These are phyloP conservation scores for Drosophila elegans DNA, from an alignment of 1,140 invertebrate species.

Conservation along the genomic window DNA sequence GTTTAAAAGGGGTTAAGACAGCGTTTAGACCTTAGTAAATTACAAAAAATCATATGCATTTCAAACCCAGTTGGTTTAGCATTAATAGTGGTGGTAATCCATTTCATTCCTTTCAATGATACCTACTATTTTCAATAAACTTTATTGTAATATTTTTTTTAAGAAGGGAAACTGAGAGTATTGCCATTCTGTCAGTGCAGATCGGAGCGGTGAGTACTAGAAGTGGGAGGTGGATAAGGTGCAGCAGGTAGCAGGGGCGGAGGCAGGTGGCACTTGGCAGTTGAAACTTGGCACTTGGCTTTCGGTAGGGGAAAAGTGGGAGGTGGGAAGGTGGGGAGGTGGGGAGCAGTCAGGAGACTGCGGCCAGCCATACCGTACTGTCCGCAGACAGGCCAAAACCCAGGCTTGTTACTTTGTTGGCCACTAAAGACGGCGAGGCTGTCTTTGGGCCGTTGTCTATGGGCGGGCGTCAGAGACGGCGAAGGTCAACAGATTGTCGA, in stretches of 20 bases:
- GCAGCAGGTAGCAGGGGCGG: slow-evolving; percentile 23
- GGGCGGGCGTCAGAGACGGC: slow-evolving; percentile 77
- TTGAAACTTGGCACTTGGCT: slow-evolving; percentile 17
- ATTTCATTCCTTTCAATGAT: no score
- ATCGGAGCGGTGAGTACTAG: slow-evolving; percentile 21
- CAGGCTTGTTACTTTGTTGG: slow-evolving; percentile 53
- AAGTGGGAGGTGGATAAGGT: slow-evolving; percentile 26
- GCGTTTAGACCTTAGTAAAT: no score
- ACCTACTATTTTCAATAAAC: no score
- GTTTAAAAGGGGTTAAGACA: no score
- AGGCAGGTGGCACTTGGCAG: slow-evolving; percentile 12
- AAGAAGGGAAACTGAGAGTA: no score
- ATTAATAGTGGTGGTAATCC: no score
- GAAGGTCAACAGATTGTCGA: slow-evolving; percentile 82
- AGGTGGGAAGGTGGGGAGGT: background rate
- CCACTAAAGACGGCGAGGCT: slow-evolving; percentile 35
- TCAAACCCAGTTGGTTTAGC: no score
- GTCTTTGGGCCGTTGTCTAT: slow-evolving; percentile 56
- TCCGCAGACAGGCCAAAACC: slow-evolving; percentile 31
- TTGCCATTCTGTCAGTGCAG: background rate
- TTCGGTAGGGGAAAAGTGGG: slow-evolving; percentile 4
- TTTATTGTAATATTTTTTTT: no score
- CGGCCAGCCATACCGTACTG: slow-evolving; percentile 39
- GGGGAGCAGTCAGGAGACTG: slow-evolving; percentile 20
- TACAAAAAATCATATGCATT: no score